Evolutionary conservation across 2,797 vertebrate genomes (phyloP).

Genomic region (Alauda arvensis): DNA sequence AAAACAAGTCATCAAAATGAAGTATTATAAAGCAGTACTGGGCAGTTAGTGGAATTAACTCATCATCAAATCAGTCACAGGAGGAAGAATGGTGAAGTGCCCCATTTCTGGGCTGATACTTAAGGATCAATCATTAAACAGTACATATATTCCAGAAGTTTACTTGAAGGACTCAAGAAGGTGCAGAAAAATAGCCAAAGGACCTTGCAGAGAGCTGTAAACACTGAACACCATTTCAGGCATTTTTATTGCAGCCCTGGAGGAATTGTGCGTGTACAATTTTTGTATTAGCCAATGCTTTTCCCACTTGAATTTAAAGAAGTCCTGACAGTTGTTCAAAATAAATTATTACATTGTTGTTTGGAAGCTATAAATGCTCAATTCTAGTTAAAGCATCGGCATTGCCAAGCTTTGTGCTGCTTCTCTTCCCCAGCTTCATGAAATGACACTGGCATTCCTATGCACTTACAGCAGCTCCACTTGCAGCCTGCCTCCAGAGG

Average conservation of each 20-base stretch:
- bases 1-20: background rate
- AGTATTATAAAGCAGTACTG: background rate
- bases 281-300: background rate
- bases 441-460: background rate
- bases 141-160: background rate
- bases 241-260: background rate
- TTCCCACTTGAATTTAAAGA: background rate
- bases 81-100: background rate
- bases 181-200: background rate
- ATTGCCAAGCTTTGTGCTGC: background rate
- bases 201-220: background rate
- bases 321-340: background rate
- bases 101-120: background rate
- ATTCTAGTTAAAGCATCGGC: background rate
- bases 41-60: background rate
- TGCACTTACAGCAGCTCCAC: background rate
- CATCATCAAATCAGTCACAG: background rate
- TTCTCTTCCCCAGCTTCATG: background rate
- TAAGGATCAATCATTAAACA: background rate
- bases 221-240: background rate
- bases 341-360: background rate
- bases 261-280: background rate
- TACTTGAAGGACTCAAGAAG: background rate
- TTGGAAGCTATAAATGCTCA: background rate
- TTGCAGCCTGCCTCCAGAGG: background rate